Conservation (phyloP, 1,140 invertebrate species). For the Rhopalosiphum maidis region DNA sequence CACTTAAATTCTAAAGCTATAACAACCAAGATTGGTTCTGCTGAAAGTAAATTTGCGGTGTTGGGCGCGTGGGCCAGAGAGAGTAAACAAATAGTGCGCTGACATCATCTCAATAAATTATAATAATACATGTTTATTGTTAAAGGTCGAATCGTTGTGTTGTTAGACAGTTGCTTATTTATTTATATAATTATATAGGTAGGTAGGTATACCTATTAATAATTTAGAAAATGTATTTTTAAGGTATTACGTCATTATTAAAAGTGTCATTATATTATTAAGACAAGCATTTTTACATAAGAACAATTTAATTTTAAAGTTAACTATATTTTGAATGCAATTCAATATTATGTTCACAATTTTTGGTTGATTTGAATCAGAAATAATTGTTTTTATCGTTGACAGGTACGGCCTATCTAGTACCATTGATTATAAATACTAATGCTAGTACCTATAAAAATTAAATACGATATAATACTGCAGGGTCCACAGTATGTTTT, state of each 20-base stretch:
- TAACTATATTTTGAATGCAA: neutral
- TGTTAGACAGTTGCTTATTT: neutral
- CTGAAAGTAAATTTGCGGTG: neutral
- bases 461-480: neutral
- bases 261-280: neutral
- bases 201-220: neutral
- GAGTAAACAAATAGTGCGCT: neutral
- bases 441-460: neutral
- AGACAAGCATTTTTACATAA: neutral
- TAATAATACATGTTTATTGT: neutral
- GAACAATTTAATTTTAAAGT: neutral
- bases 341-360: neutral
- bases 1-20: neutral
- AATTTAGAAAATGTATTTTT: conserved; percentile 1
- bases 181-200: neutral
- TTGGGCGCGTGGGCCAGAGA: neutral
- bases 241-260: neutral
- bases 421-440: neutral
- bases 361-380: neutral
- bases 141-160: neutral
- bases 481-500: neutral
- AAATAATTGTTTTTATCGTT: neutral
- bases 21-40: neutral
- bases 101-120: neutral
- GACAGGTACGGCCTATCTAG: neutral